Conservation (phyloP, 2,888 invertebrate genomes). For the Oligia latruncula region DNA sequence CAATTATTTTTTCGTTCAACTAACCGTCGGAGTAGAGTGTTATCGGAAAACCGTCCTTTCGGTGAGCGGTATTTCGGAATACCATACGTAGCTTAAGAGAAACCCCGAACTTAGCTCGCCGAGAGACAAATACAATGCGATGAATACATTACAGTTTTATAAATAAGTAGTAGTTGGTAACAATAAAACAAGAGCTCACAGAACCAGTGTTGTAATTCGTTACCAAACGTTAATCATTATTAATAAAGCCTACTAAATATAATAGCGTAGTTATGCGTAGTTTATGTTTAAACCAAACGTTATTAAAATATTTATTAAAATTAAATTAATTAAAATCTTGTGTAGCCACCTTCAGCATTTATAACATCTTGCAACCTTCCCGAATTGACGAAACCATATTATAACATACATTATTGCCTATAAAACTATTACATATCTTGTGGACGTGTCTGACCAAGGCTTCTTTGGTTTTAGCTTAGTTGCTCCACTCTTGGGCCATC, state of each 20-base stretch:
- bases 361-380: constrained; percentile 13
- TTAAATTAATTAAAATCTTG: constrained; percentile 2
- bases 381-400: constrained; percentile 6
- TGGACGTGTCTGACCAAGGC: not conserved
- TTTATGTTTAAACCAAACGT: too few species aligned
- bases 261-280: not conserved
- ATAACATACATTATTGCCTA: not conserved
- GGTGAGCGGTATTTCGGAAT: too few species aligned
- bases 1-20: too few species aligned
- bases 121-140: too few species aligned
- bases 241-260: not conserved
- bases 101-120: too few species aligned
- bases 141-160: not conserved
- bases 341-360: constrained; percentile 11
- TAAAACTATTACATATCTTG: not conserved
- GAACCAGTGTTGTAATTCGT: not conserved
- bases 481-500: too few species aligned
- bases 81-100: too few species aligned
- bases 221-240: not conserved
- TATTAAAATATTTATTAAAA: too few species aligned
- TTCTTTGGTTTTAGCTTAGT: too few species aligned
- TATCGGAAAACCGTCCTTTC: too few species aligned
- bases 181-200: too few species aligned
- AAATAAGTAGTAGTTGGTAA: not conserved
- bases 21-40: too few species aligned